Base-by-base conservation (phyloP, 1,140 invertebrate genomes). In the Leptinotarsa texana region DNA sequence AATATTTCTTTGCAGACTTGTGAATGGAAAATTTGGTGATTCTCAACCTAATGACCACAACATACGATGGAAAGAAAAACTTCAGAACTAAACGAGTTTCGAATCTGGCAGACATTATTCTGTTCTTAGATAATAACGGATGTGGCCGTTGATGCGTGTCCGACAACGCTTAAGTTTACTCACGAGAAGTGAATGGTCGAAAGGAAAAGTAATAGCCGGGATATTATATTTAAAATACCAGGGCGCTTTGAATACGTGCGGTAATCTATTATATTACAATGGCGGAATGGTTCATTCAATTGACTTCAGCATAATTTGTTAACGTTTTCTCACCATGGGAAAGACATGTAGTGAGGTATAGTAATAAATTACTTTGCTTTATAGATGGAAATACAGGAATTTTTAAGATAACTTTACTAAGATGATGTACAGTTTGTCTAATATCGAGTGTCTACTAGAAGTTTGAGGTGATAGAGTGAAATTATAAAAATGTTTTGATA, bases 191-290 rank as follows among this genome's bases (percentile, higher is more conserved):
- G 51, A 57, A 57, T 57, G 51, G 51, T 57, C 4, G 51, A 57
- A 57, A 57, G 51, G 51, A 57, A 57, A 57, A 57, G 51, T 57
- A 57, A 57, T 57, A 18, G 51, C 13, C 17, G 51, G 51, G 51
- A 57, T 57, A 57, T 57, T 15, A 57, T 57, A 57, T 57, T 57
- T 18, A 57, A 57, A 57, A 57, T 57, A 57, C 51, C 51, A 57
- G 51, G 33, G 51, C 17, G n/a, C n/a, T 57, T 57, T 57, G n/a
- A 5, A 18, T n/a, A 57, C 51, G n/a, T 57, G 13, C 13, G 2
- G 13, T 57, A 57, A 57, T 57, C 17, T 18, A 57, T 57, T 57
- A 15, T 18, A 57, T 17, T n/a, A 57, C 51, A 57, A 42, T 57
- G n/a, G 51, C 51, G 17, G 13, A 33, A 33, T 57, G 51, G 4